Conservation (phyloP, 2,113 vertebrate genomes). For the Muscicapa adusta region DNA sequence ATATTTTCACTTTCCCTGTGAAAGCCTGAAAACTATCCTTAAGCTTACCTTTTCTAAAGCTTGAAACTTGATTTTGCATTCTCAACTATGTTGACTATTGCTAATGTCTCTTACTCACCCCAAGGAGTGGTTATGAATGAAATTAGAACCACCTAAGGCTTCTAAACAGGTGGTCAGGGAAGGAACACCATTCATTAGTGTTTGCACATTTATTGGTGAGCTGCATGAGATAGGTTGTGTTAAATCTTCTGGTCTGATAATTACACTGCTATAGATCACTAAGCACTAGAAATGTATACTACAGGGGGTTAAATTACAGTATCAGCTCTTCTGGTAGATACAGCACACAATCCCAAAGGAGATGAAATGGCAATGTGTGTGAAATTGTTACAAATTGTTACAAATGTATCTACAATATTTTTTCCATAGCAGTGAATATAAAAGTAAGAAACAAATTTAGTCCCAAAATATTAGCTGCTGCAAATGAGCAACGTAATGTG, state of each 20-base stretch:
- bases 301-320: not conserved
- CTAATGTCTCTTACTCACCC: not conserved
- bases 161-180: not conserved
- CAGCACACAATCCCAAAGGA: not conserved
- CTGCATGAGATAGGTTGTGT: not conserved
- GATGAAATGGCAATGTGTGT: not conserved
- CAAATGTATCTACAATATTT: not conserved
- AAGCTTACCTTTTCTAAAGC: not conserved
- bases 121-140: not conserved
- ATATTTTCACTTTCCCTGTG: not conserved
- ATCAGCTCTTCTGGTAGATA: not conserved
- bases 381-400: not conserved
- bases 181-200: not conserved
- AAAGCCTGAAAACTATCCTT: not conserved
- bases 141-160: not conserved
- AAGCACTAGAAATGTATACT: not conserved
- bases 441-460: not conserved
- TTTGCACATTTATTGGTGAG: not conserved
- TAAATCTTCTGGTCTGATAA: not conserved
- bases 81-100: not conserved
- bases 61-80: not conserved
- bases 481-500: not conserved
- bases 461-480: not conserved
- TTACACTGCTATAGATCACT: not conserved
- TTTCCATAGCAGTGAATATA: not conserved